Evolutionary conservation across 1,140 invertebrate species (phyloP), one percentile per base, ranked within the genome.

Genomic region (Bombyx mandarina): DNA sequence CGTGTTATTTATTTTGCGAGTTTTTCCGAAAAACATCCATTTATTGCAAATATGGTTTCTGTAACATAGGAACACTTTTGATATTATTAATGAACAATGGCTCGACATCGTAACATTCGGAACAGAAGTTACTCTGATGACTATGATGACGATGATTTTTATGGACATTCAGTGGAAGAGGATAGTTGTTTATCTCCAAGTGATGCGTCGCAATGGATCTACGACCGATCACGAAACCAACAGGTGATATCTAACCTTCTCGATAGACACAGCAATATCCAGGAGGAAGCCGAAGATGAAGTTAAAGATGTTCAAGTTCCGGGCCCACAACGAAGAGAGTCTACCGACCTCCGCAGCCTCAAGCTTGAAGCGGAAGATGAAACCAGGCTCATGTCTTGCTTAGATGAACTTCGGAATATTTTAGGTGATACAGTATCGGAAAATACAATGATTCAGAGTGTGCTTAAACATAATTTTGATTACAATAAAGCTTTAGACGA

Each of bases 151-250:
- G 95, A 97, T 73, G 95, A 97, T 89, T 92, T 96, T 59, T 98
- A 97, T 81, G 96, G 96, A 3, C 94, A 97, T 85, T 98, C 96
- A 18, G 92, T 98, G 26, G 96, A 98, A 86, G 96, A 97, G 71
- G 94, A 93, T 71, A 93, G 92, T 76, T 94, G 93, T 76, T 92
- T 97, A 59, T 98, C 97, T 35, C 97, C 97, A 6, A 93, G 93
- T 74, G 95, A 96, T 90, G 90, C 91, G 48, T 90, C 92, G 52
- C 93, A 96, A 73, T 98, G 96, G 88, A 92, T 97, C 70, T 98
- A 93, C 77, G 95, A 97, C 76, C 89, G 96, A 45, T 88, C 88
- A 12, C 78, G 89, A 53, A 91, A 89, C 58, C 90, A 91, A 72
- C 91, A 92, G 63, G 92, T 92, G 66, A 93, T 95, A 69, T 91